Percentiles rank a stretch among this genome's conserved stretches.
These are phyloP conservation scores for Pygoscelis adeliae DNA, from an alignment of 2,113 vertebrate species.

Conservation along the genomic window DNA sequence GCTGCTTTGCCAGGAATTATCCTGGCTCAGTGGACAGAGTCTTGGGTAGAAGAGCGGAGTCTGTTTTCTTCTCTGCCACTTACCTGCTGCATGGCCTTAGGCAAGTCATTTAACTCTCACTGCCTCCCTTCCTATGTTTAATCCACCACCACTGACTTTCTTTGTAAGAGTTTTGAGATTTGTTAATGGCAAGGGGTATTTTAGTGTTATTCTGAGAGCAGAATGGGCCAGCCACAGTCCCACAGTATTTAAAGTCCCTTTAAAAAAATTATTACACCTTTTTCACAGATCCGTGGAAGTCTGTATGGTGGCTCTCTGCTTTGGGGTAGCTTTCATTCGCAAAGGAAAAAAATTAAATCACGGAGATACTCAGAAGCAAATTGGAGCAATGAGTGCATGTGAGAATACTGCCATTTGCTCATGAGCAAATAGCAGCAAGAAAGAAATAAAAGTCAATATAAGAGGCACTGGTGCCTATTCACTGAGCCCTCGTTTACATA, in stretches of 20 bases:
- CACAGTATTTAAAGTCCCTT: background rate
- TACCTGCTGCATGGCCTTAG: constrained; percentile 6
- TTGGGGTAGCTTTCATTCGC: background rate
- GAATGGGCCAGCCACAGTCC: background rate
- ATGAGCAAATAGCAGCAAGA: constrained; percentile 8
- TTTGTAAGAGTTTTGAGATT: background rate
- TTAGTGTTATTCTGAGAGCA: background rate
- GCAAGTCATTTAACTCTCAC: background rate
- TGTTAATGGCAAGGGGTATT: background rate
- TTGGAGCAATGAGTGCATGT: background rate
- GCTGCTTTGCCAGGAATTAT: constrained; percentile 38
- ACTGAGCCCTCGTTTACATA: background rate
- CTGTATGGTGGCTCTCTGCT: background rate
- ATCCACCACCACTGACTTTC: background rate
- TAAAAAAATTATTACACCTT: background rate
- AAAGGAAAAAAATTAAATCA: background rate
- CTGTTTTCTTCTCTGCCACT: constrained; percentile 25
- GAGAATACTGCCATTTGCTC: constrained; percentile 43
- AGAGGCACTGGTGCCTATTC: constrained; percentile 5
- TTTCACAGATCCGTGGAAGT: rapidly evolving
- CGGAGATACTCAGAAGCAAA: background rate
- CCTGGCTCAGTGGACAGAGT: constrained; percentile 7
- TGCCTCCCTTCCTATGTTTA: background rate
- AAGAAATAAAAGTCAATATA: constrained; percentile 46
- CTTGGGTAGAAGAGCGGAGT: background rate